A percentile compares a stretch with the other conserved stretches of the same genome.
These are phyloP conservation scores for Megaptera novaeangliae DNA, from an alignment of 2,113 vertebrate species.

Conservation along the genomic window DNA sequence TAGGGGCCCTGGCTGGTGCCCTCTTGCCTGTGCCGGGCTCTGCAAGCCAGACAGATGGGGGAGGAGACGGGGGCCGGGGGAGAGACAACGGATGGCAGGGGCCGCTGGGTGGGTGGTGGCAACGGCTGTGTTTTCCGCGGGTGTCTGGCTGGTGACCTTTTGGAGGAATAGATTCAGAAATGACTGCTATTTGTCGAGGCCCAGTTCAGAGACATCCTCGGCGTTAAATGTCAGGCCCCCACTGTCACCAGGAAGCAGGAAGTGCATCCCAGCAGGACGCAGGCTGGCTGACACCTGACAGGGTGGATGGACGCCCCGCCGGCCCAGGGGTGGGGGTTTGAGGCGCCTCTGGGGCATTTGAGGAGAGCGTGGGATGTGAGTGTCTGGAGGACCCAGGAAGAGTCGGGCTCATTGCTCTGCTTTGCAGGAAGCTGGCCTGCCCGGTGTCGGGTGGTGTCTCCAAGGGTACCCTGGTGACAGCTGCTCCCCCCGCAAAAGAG, in stretches of 20 bases:
- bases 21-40: background rate
- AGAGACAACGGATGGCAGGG: background rate
- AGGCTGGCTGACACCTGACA: background rate
- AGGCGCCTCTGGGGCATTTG: background rate
- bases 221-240: background rate
- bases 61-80: rapidly evolving
- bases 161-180: constrained; percentile 9
- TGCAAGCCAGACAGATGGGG: background rate
- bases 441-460: too few species aligned
- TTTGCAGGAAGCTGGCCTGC: background rate
- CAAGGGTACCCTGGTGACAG: too few species aligned
- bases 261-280: rapidly evolving
- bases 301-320: background rate
- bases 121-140: background rate
- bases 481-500: background rate
- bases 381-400: background rate
- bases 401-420: background rate
- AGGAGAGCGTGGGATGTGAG: rapidly evolving
- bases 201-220: background rate
- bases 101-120: rapidly evolving
- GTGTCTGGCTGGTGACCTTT: constrained; percentile 56
- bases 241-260: background rate
- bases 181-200: constrained; percentile 1
- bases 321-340: too few species aligned
- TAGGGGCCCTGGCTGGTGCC: constrained; percentile 38